Base-by-base conservation (phyloP, 2,888 invertebrate genomes). In the Nymphalis c-album region DNA sequence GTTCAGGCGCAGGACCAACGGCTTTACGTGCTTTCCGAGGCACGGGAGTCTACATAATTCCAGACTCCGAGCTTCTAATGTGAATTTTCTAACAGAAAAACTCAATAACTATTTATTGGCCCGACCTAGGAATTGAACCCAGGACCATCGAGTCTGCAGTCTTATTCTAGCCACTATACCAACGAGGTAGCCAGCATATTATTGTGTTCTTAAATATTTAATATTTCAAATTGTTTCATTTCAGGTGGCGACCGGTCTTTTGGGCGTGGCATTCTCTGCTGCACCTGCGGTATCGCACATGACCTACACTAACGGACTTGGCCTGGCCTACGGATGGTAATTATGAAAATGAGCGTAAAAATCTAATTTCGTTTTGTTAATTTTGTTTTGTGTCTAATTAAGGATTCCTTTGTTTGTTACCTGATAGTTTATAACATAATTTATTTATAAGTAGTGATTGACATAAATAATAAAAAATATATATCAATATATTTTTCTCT, bases 251-350 rank as follows among this genome's bases (percentile, higher is more conserved):
- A 92, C 92, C 58, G 92, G 92, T 18, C 90, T 94, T 51, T 85
- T 94, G n/a, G 94, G 94, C 50, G 93, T 94, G 20, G 93, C 94
- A 0, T 94, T 94, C 76, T 93, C 94, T 17, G 93, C 94, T 46
- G 93, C 94, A 17, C 93, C 94, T 13, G 90, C 93, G 18, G 94
- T 94, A 2, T 93, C 94, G n/a, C 94, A 94, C 82, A 93, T 94
- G 91, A 91, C 91, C 57, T 94, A 94, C 84, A 83, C 90, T 66
- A 93, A 93, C 76, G 93, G 93, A 74, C 86, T 93, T 47, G 94
- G 94, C n/a, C 80, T 92, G 45, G 86, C 88, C 18, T 94, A 94
- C 80, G 86, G 88, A 72, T 94, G 93, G 93, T 94, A 92, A 87
- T 81, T n/a, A 40, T 40, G 40, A 6, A 63, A 47, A 40, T 13